Percentiles rank a stretch among this genome's conserved stretches.
Conservation (phyloP, 2,888 invertebrate species). For the Fissipunctia ypsillon region DNA sequence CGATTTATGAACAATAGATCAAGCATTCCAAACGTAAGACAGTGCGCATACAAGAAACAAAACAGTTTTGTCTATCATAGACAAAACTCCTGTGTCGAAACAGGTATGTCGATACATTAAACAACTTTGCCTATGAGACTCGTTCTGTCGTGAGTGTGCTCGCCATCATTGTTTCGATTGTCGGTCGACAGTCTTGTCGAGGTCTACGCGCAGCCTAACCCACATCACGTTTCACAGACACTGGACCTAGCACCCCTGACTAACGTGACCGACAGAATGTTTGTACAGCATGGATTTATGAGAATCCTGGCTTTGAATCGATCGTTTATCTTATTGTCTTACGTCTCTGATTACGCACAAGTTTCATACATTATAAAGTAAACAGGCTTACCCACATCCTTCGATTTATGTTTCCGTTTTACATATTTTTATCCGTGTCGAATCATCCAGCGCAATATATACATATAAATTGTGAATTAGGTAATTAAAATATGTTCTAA, state of each 20-base stretch:
- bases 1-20: constrained; percentile 43
- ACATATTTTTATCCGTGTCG: constrained; percentile 10
- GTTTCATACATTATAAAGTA: not conserved
- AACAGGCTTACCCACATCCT: constrained; percentile 2
- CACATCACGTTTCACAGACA: constrained; percentile 20
- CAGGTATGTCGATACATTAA: not conserved
- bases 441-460: constrained; percentile 10
- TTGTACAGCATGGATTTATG: constrained; percentile 36
- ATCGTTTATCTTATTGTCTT: constrained; percentile 42
- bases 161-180: not conserved
- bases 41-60: not conserved
- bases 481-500: constrained; percentile 28
- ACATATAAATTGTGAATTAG: constrained; percentile 22
- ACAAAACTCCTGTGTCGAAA: not conserved
- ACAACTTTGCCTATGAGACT: not conserved
- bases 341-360: constrained; percentile 31
- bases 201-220: not conserved
- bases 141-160: not conserved
- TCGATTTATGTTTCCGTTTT: not conserved
- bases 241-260: not conserved
- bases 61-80: constrained; percentile 22
- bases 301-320: constrained; percentile 12
- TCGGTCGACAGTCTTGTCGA: not conserved
- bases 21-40: constrained; percentile 21
- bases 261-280: constrained; percentile 31